A percentile compares a stretch with the other conserved stretches of the same genome.
These are phyloP conservation scores for Pocillopora damicornis DNA, from an alignment of 64 coral and sea anemone genomes.

Conservation along the genomic window DNA sequence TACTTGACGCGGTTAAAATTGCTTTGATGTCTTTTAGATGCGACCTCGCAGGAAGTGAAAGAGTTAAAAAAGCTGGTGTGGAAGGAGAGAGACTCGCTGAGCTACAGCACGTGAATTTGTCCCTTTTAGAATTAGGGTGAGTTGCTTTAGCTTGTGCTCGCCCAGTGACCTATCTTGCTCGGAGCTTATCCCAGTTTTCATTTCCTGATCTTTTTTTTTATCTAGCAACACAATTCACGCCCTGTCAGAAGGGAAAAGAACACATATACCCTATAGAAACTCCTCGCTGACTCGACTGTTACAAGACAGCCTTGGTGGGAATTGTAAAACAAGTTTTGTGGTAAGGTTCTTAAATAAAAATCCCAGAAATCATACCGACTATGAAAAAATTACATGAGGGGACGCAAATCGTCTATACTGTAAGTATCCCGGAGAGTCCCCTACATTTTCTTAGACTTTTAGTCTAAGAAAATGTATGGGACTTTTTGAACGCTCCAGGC, in stretches of 20 bases:
- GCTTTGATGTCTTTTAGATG: slow-evolving; percentile 37
- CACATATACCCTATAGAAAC: slow-evolving; percentile 91
- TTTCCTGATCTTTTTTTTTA: background rate
- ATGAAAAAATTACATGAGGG: no score
- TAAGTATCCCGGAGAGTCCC: no score
- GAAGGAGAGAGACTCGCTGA: slow-evolving; percentile 83
- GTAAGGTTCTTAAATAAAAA: slow-evolving; percentile 32
- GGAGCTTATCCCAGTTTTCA: no score
- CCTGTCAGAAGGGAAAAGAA: slow-evolving; percentile 85
- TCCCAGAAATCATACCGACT: no score
- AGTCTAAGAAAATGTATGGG: no score
- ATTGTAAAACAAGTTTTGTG: slow-evolving; percentile 98
- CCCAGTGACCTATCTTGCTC: background rate
- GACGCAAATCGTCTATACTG: no score
- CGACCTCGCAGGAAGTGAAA: slow-evolving; percentile 89
- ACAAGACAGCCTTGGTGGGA: slow-evolving; percentile 96
- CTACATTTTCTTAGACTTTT: no score
- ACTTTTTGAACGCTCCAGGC: no score
- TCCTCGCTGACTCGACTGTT: slow-evolving; percentile 87
- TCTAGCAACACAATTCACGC: slow-evolving; percentile 93
- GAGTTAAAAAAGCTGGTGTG: slow-evolving; percentile 71
- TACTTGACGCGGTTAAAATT: background rate
- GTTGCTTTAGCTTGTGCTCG: background rate
- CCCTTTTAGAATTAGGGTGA: slow-evolving; percentile 83
- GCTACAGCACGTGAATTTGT: slow-evolving; percentile 85